Conservation (phyloP, 2,888 invertebrate genomes). For the Stegophylla sp. region DNA sequence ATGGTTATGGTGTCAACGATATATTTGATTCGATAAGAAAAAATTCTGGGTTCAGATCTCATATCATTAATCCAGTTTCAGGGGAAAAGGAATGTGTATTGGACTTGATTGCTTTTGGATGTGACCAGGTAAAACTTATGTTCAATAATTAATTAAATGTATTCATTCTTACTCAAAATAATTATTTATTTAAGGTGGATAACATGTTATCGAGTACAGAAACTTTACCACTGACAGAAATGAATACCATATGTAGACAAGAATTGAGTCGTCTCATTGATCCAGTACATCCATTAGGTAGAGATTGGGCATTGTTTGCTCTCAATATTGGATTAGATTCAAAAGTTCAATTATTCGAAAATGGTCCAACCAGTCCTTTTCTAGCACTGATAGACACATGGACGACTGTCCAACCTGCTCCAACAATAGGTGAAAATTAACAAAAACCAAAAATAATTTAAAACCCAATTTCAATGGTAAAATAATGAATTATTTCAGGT, state of each 20-base stretch:
- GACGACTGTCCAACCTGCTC: slow-evolving; percentile 63
- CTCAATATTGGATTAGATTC: slow-evolving; percentile 72
- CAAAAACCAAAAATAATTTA: background rate
- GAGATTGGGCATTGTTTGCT: slow-evolving; percentile 81
- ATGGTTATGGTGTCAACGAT: slow-evolving; percentile 20
- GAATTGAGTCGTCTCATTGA: slow-evolving; percentile 75
- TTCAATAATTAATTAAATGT: background rate
- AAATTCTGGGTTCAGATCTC: slow-evolving; percentile 34
- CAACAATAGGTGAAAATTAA: slow-evolving; percentile 55
- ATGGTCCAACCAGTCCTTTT: slow-evolving; percentile 62
- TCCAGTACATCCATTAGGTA: slow-evolving; percentile 75
- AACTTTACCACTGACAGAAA: slow-evolving; percentile 60
- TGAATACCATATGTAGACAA: slow-evolving; percentile 70
- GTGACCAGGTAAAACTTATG: slow-evolving; percentile 42
- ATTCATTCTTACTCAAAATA: background rate
- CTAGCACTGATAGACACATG: slow-evolving; percentile 67
- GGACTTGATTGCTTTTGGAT: slow-evolving; percentile 49
- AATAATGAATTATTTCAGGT: slow-evolving; percentile 64
- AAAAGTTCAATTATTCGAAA: slow-evolving; percentile 66
- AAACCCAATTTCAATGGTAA: background rate
- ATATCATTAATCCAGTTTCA: slow-evolving; percentile 27
- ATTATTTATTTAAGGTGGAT: slow-evolving; percentile 22
- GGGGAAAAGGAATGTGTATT: slow-evolving; percentile 39
- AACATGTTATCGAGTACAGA: slow-evolving; percentile 41
- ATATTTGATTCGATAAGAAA: slow-evolving; percentile 31